Evolutionary conservation across 2,113 vertebrate genomes (phyloP), one percentile per base, ranked within the genome.

Genomic region (Xiphophorus maculatus): DNA sequence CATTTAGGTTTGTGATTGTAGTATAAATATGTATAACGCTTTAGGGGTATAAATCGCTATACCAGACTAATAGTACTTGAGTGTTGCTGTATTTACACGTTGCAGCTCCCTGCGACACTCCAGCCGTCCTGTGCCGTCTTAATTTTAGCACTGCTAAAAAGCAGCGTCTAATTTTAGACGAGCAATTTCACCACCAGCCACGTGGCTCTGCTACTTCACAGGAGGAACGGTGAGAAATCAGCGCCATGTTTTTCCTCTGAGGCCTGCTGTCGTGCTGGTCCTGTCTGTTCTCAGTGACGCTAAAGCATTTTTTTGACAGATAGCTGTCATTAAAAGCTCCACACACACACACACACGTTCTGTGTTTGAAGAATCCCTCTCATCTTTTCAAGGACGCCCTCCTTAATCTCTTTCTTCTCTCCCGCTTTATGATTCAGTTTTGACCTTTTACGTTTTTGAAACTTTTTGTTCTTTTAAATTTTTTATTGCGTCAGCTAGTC

Each of bases 131-230:
- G 1, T 44, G 30, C 66, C 30, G 12, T 78, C 37, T 85, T 91
- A 90, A 89, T 82, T 91, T 90, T 89, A 90, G 87, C 89, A 64
- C 35, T 2, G 10, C 66, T 76, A 54, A 84, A 86, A 74, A 75
- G 67, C 37, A 9, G 69, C 7, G 37, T 90, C 88, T 93, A 93
- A 90, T 88, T 93, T 92, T 93, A 92, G 84, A 68, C 2, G 11
- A 27, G 63, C 73, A 33, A 19, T 66, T 80, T 77, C 3, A 67
- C 87, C 83, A 78, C 74, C 74, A 74, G 82, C 84, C 89, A 88
- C 85, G 84, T 90, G 84, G 67, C 71, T 83, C 74, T 64, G 68
- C 28, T 33, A 14, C 85, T 85, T 87, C 69, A 88, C 77, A 88
- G 81, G 75, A 73, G 84, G 69, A 81, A 77, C 44, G 64, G 68